phyloP scores from a whole-genome alignment of 1,140 invertebrate genomes.

The Drosophila pachea region DNA sequence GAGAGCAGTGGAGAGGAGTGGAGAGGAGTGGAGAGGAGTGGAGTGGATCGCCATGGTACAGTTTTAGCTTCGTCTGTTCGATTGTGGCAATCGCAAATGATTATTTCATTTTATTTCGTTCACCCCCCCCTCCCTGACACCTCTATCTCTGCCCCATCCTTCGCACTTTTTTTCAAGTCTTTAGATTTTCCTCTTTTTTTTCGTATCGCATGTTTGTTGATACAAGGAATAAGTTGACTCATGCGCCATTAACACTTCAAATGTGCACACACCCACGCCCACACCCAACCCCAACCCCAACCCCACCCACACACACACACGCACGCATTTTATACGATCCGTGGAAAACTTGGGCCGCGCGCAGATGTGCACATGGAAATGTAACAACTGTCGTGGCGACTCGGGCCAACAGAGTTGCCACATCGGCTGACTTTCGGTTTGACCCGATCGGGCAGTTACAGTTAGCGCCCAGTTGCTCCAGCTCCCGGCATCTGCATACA shows the following conservation, averaged over 20 bases:
- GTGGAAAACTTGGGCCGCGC: slow-evolving; percentile 29
- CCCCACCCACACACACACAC: too few relatives aligned
- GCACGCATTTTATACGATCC: slow-evolving; percentile 44
- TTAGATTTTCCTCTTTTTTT: slow-evolving; percentile 8
- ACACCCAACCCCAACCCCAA: too few relatives aligned
- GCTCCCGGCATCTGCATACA: not conserved
- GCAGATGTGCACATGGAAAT: slow-evolving; percentile 43
- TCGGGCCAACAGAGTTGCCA: slow-evolving; percentile 2
- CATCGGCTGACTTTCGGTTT: too few relatives aligned
- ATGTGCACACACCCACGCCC: slow-evolving; percentile 25
- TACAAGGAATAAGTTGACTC: slow-evolving; percentile 72
- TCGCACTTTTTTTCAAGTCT: not conserved
- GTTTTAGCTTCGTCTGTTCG: slow-evolving; percentile 32
- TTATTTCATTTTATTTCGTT: slow-evolving; percentile 39
- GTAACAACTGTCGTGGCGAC: slow-evolving; percentile 43
- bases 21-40: too few relatives aligned
- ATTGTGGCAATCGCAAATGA: slow-evolving; percentile 62
- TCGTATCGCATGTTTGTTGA: slow-evolving; percentile 60
- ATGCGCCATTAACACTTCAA: slow-evolving; percentile 71
- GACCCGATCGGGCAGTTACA: too few relatives aligned
- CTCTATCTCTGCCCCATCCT: slow-evolving; percentile 11
- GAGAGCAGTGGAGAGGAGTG: too few relatives aligned
- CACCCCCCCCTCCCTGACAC: too few relatives aligned
- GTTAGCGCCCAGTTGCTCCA: too few relatives aligned
- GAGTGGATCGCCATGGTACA: too few relatives aligned